Conservation (phyloP, 1,140 invertebrate genomes). For the Habropoda laboriosa region DNA sequence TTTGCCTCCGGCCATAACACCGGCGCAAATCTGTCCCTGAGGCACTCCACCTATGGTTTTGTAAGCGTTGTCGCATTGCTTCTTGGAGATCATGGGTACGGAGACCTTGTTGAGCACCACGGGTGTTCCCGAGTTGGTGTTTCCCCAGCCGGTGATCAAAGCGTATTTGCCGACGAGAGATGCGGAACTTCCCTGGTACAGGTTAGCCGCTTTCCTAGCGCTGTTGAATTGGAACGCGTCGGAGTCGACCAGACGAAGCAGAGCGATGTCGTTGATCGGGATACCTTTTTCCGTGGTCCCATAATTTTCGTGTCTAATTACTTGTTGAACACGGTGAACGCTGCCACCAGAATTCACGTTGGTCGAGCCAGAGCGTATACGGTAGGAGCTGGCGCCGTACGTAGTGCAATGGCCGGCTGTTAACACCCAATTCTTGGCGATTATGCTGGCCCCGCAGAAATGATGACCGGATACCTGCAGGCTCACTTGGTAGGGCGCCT, state of each 20-base stretch:
- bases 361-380: conserved; percentile 55
- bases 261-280: conserved; percentile 63
- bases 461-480: conserved; percentile 75
- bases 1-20: conserved; percentile 84
- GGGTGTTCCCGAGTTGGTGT: conserved; percentile 38
- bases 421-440: conserved; percentile 82
- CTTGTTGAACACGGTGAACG: conserved; percentile 30
- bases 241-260: conserved; percentile 45
- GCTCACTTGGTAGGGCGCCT: conserved; percentile 85
- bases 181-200: neutral
- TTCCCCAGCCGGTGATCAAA: conserved; percentile 76
- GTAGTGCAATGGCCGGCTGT: conserved; percentile 86
- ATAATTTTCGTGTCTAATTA: conserved; percentile 59
- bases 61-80: conserved; percentile 73
- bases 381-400: neutral
- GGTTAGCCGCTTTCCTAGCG: neutral
- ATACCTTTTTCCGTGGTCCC: conserved; percentile 25
- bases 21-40: conserved; percentile 88
- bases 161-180: neutral
- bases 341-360: conserved; percentile 41
- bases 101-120: conserved; percentile 68
- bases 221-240: conserved; percentile 24
- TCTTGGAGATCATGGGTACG: conserved; percentile 76
- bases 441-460: conserved; percentile 83
- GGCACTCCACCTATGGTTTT: conserved; percentile 80